Evolutionary conservation across 2,797 vertebrate species (phyloP), one percentile per base, ranked within the genome.

Genomic region (Hyperoplus lanceolatus): DNA sequence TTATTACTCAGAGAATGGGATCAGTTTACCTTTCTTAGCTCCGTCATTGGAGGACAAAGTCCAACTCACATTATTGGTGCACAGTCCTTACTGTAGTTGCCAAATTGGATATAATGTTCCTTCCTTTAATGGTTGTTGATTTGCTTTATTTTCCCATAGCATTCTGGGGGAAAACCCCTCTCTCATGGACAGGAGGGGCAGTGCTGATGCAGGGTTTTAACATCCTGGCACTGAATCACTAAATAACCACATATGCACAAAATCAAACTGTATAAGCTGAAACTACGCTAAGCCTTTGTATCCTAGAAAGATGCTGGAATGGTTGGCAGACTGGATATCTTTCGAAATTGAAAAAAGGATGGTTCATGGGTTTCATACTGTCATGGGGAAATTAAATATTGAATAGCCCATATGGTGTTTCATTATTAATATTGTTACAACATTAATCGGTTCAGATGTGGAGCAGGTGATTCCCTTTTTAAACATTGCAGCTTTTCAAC

Each of bases 211-310:
- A 56, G 78, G 76, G 48, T 64, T 90, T 88, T 80, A 54, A 85
- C 77, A 89, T 93, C 83, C 87, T 92, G 77, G 63, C 50, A 50
- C 84, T 83, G 87, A 93, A 90, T 92, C 88, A 92, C 77, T 77
- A 83, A 90, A 89, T 80, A 82, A 83, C 63, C 76, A 86, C 91
- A 93, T 39, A 46, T 91, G 90, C 59, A 80, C 73, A 81, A 75
- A 82, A 92, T 92, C 82, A 88, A 76, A 80, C 70, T 64, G 43
- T 70, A 84, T 29, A 80, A 54, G 60, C 43, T 12, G 46, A 71
- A 63, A 78, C 50, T 71, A 65, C 50, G 65, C 59, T 75, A 73
- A 88, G 65, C 56, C 65, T 77, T 81, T 42, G 48, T 21, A 77
- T 69, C 59, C 66, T 64, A 58, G 8, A 76, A 70, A 73, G 53